Base-by-base conservation (phyloP, 2,797 vertebrate genomes). In the Borostomias antarcticus region DNA sequence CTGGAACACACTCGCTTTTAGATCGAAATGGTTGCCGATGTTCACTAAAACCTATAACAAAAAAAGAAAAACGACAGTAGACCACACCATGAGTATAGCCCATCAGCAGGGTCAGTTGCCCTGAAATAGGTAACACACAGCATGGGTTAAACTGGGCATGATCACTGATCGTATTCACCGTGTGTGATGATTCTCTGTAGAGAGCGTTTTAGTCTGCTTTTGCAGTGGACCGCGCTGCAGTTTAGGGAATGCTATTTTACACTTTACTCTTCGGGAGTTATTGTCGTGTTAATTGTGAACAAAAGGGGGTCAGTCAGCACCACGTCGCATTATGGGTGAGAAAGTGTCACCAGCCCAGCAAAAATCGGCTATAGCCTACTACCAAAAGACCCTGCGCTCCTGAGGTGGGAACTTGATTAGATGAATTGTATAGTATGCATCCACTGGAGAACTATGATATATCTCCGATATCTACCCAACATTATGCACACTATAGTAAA, bases 21-120 rank as follows among this genome's bases (percentile, higher is more conserved):
- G 94, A 88, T 99, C 97, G 88, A 99, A 99, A 92, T 98, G 96
- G 90, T 96, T 99, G 88, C 97, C 97, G 87, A 98, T 96, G 85
- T 98, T 99, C 87, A 99, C 97, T 93, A 99, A 93, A 76, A 98
- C 96, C 97, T 98, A 92, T 25, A 93, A 91, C 60, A 79, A 75
- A 86, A 77, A 47, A 93, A 91, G 58, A 79, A 75, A 86, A 77
- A 47, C 48, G 54, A 69, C 15, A 69, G 40, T 53, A 78, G 29
- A 74, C 40, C 40, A n/a, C 60, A 71, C 37, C 52, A 68, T 67
- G 35, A 64, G 66, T 21, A 58, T 15, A 66, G 13, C 7, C 13
- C 15, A 28, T 1, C 3, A 33, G 9, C n/a, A 48, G 5, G 23
- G 37, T n/a, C 40, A 54, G 43, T 47, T 25, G 37, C 58, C 25